Percentiles rank a stretch among this genome's conserved stretches.
Conservation (phyloP, 2,797 vertebrate species). For the Neopelma chrysocephalum region DNA sequence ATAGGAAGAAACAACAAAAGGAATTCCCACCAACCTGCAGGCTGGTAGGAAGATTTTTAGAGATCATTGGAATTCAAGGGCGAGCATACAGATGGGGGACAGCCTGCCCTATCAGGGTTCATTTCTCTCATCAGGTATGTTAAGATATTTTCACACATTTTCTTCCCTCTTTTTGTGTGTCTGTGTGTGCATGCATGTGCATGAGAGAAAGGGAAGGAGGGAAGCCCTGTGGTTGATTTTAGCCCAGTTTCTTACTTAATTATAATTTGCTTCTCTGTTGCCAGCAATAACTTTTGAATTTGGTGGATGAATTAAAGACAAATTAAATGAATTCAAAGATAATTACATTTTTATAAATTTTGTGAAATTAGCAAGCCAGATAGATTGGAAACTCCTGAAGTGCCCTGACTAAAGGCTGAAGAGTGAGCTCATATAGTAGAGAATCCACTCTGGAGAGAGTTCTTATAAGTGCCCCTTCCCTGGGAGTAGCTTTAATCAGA, state of each 20-base stretch:
- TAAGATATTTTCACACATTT: neutral
- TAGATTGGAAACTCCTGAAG: neutral
- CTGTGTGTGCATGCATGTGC: fast-evolving
- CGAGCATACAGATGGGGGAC: fast-evolving
- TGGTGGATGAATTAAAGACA: neutral
- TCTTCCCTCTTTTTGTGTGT: neutral
- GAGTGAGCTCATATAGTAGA: neutral
- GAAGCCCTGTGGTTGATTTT: neutral
- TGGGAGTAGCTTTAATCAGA: neutral
- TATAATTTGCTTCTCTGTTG: neutral
- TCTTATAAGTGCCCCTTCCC: neutral
- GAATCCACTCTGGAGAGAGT: neutral
- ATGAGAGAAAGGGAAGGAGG: neutral
- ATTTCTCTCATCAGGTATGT: neutral
- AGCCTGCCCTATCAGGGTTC: neutral
- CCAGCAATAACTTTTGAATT: neutral
- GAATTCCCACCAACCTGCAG: neutral
- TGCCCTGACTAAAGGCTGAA: neutral
- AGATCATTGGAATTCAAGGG: neutral
- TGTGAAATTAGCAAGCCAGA: neutral
- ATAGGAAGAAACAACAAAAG: neutral
- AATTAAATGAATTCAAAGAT: neutral
- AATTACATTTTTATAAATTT: neutral
- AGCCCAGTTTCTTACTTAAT: neutral
- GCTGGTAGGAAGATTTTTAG: neutral